Percentiles rank a stretch among this genome's conserved stretches.
Evolutionary conservation across 2,797 vertebrate species (phyloP).

Genomic region (Columba guinea): DNA sequence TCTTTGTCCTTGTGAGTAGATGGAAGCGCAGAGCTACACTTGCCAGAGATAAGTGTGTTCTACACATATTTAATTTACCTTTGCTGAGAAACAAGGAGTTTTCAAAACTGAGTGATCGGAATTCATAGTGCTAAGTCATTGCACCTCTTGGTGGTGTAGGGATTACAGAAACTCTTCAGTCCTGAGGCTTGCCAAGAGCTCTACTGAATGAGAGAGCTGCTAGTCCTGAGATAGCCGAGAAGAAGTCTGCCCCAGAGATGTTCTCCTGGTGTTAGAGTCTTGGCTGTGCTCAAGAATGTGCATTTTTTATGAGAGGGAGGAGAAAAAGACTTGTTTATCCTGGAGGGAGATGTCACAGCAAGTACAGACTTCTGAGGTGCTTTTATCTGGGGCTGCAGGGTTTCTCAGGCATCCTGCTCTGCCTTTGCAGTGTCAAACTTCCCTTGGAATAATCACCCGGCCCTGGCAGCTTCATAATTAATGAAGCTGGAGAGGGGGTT

Average conservation of each 20-base stretch:
- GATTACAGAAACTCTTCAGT: not conserved
- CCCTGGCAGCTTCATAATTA: conserved; percentile 47
- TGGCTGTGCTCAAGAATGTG: not conserved
- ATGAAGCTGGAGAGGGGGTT: not conserved
- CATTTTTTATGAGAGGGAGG: conserved; percentile 11
- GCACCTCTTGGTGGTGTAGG: not conserved
- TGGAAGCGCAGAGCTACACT: not conserved
- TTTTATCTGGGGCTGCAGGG: conserved; percentile 58
- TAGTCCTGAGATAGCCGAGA: not conserved
- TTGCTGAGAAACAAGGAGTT: not conserved
- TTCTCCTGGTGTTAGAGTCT: not conserved
- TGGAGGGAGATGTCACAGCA: conserved; percentile 45
- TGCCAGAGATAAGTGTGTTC: not conserved
- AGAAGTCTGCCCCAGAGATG: not conserved
- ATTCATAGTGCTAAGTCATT: not conserved
- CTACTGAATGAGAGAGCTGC: not conserved
- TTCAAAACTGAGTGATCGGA: not conserved
- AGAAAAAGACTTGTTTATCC: conserved; percentile 38
- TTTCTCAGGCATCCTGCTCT: not conserved
- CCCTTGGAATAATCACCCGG: conserved; percentile 18
- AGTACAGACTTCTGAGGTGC: conserved; percentile 31
- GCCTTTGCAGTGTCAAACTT: conserved; percentile 53
- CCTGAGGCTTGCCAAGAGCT: not conserved
- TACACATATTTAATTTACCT: not conserved
- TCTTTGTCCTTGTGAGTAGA: not conserved